Base-by-base conservation (phyloP, 2,113 vertebrate genomes). In the Thomomys bottae region DNA sequence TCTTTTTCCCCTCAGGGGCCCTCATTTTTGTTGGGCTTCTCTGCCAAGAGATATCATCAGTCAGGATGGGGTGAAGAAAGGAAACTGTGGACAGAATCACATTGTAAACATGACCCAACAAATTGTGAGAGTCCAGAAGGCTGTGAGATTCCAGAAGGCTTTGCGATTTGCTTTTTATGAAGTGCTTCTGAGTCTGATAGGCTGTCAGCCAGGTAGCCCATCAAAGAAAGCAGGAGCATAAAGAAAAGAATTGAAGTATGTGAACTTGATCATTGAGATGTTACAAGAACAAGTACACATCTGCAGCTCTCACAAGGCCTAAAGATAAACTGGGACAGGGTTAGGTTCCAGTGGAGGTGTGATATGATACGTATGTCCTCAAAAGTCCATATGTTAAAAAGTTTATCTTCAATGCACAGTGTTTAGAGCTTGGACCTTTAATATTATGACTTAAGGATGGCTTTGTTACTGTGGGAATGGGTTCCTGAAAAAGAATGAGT, bases 201-300 rank as follows among this genome's bases (percentile, higher is more conserved):
- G 4, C 26, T 21, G 6, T 89, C 63, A 76, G 81, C 40, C 8
- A 64, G 68, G 32, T 14, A 67, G 63, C 17, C 2, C 23, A 64
- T 34, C 26, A 1, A 3, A 11, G 38, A 57, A 32, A 38, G 2
- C 2, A 49, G 24, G 40, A 73, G 18, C 14, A 61, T 49, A 84
- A 93, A 70, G n/a, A 68, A 49, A 70, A 28, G 28, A 17, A 18
- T 21, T 2, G 4, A 67, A 54, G 38, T 71, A 24, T 2, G 64
- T 63, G 49, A 75, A 28, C n/a, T 32, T 3, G 2, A 6, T 38
- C 66, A 70, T 6, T 12, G 9, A 45, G 81, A 67, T 66, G 49
- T 49, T 61, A 61, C 9, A 36, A n/a, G 42, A 71, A 14, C 0
- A 2, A 0, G 5, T 26, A 10, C 28, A 36, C 3, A 8, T 34